Evolutionary conservation across 2,113 vertebrate species (phyloP), one percentile per base, ranked within the genome.

Genomic region (Xyrauchen texanus): DNA sequence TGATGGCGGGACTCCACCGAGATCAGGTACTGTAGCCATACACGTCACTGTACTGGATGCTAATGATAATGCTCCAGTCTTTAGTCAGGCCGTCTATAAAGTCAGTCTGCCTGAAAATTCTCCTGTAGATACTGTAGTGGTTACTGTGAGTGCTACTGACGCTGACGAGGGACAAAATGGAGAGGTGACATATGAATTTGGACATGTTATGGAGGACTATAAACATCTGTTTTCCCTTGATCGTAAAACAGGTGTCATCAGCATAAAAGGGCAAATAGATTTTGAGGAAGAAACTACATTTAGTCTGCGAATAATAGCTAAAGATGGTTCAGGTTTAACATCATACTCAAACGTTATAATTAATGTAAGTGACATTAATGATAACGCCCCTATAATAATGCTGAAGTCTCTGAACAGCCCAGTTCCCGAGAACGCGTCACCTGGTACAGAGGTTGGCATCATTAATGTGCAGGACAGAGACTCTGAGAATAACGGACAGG

Each of bases 401-500:
- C 4, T 92, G 7, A 92, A 92, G 21, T 92, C 92, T 1, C 46
- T 92, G 4, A 87, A 63, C 4, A 87, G 65, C 8, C 83, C 88
- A 0, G 4, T 93, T 11, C 83, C 87, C 1, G 93, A 94, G 68
- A 90, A 89, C 7, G 79, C 81, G 0, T 77, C 83, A 68, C 87
- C 86, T 49, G 91, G 89, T 71, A 91, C 93, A 68, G 89, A 92
- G 57, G 85, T 94, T 0, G 90, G 91, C 63, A 90, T 94, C 84
- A 91, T 94, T 73, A 92, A 93, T 64, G 89, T 92, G 0, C 89
- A 88, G 66, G 91, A 94, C 61, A 67, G 52, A 86, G 93, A 94
- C 80, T 92, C 91, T 0, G 83, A 84, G 11, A 60, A 46, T 60
- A 92, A 93, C 74, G 86, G 87, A 8, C 73, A 88, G 12, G 83